A percentile compares a stretch with the other conserved stretches of the same genome.
Evolutionary conservation across 2,113 vertebrate genomes (phyloP).

Genomic region (Alouatta palliata): DNA sequence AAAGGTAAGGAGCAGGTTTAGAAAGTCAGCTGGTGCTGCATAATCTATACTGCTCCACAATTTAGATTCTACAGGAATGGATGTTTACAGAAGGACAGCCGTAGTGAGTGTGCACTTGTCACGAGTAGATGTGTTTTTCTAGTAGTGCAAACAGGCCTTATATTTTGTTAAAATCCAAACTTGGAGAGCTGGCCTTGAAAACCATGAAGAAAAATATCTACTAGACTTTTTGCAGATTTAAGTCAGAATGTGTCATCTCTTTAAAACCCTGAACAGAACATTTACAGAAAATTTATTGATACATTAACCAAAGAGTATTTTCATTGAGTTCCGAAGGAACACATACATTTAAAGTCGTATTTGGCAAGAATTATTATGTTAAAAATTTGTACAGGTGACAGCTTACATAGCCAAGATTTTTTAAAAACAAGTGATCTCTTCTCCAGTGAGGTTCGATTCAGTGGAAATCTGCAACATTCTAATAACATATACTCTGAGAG

Average conservation of each 20-base stretch:
- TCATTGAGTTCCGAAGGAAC: constrained; percentile 69
- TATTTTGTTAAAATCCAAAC: neutral
- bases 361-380: constrained; percentile 61
- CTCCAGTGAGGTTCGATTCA: constrained; percentile 6
- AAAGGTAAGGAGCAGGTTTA: neutral
- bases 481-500: constrained; percentile 56
- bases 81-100: constrained; percentile 32
- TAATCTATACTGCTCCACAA: neutral
- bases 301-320: constrained; percentile 76
- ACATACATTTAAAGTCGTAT: constrained; percentile 71
- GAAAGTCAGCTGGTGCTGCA: constrained; percentile 30
- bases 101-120: constrained; percentile 21
- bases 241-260: constrained; percentile 69
- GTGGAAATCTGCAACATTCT: constrained; percentile 59
- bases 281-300: constrained; percentile 78
- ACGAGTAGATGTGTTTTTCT: constrained; percentile 48
- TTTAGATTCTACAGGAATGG: constrained; percentile 37
- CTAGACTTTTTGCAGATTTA: constrained; percentile 51
- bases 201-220: constrained; percentile 49
- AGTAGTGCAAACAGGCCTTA: constrained; percentile 74
- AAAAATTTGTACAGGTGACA: constrained; percentile 67
- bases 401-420: constrained; percentile 54
- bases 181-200: constrained; percentile 42
- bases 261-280: constrained; percentile 77
- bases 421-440: constrained; percentile 52